Evolutionary conservation across 2,113 vertebrate species (phyloP).

Genomic region (Lagenorhynchus albirostris): DNA sequence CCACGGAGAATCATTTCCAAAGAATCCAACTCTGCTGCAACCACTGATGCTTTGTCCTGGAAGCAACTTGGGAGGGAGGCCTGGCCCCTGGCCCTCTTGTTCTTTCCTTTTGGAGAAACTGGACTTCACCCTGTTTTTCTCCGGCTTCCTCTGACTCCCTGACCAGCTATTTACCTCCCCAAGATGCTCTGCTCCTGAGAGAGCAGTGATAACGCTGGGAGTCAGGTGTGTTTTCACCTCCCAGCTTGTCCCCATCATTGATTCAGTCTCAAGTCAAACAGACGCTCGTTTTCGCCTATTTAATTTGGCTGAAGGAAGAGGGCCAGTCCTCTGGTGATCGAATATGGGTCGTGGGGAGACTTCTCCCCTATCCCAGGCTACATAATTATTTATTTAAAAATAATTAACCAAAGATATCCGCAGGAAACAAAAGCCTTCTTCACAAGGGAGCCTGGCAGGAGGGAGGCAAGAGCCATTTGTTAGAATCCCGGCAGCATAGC

Average conservation of each 20-base stretch:
- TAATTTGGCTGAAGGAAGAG: conserved; percentile 73
- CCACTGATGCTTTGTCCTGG: background rate
- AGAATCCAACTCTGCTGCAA: background rate
- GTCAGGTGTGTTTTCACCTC: conserved; percentile 60
- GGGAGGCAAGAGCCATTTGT: conserved; percentile 17
- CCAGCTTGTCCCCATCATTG: conserved; percentile 72
- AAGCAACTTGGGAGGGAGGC: background rate
- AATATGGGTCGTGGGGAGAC: conserved; percentile 66
- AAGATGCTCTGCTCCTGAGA: conserved; percentile 69
- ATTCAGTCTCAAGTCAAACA: conserved; percentile 75
- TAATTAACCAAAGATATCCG: conserved; percentile 73
- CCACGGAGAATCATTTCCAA: background rate
- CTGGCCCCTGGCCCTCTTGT: background rate
- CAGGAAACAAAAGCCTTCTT: conserved; percentile 71
- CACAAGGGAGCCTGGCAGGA: conserved; percentile 20
- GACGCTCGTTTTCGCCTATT: conserved; percentile 70
- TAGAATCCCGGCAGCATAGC: background rate
- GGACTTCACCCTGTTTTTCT: conserved; percentile 40
- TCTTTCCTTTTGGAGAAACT: conserved; percentile 12
- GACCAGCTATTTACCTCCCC: conserved; percentile 71
- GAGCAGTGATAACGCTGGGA: conserved; percentile 63
- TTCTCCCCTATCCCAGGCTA: conserved; percentile 56
- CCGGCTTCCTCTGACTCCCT: conserved; percentile 22
- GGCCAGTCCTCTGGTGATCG: conserved; percentile 60
- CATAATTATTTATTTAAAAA: conserved; percentile 77